Evolutionary conservation across 2,797 vertebrate genomes (phyloP), one percentile per base, ranked within the genome.

Genomic region (Sciurus vulgaris): DNA sequence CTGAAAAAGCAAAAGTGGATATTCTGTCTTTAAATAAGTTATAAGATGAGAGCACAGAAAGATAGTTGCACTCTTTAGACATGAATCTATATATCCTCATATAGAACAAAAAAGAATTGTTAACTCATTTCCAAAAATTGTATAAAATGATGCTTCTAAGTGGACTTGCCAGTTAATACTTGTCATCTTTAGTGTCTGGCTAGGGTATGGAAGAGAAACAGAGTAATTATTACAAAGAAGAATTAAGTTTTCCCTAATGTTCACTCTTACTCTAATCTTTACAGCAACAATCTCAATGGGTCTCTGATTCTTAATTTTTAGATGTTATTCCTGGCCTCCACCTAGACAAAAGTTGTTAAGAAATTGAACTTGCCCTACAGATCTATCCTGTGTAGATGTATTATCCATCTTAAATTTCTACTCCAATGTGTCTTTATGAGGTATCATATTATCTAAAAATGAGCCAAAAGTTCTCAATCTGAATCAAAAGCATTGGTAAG

Each of bases 371-470:
- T 7, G 8, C 41, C 18, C 59, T 70, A 61, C 0, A 76, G 18
- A 77, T 15, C 89, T 83, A 84, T 28, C 44, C 11, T 54, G 15
- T 65, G 17, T 33, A 14, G 5, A 2, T 35, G 12, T 77, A 61
- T 90, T 20, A 38, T 38, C 38, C 69, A 74, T 74, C 49, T 81
- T 69, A 77, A 54, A 91, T 11, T 89, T 95, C n/a, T 95, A 51
- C 24, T 74, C 38, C 44, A 18, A 69, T 65, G 11, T 2, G 20
- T 84, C 67, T 82, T 93, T 86, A 77, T 54, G 77, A 86, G 24
- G 6, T 24, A 82, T 69, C 11, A 56, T 10, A 28, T 73, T 69
- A 73, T 78, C 67, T 91, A 49, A 35, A 38, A 89, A 8, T 44
- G 41, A 86, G 33, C 11, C 38, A 95, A 79, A 74, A 91, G 6